Evolutionary conservation across 1,140 invertebrate species (phyloP), one percentile per base, ranked within the genome.

Genomic region (Pachypeltis micranthus): DNA sequence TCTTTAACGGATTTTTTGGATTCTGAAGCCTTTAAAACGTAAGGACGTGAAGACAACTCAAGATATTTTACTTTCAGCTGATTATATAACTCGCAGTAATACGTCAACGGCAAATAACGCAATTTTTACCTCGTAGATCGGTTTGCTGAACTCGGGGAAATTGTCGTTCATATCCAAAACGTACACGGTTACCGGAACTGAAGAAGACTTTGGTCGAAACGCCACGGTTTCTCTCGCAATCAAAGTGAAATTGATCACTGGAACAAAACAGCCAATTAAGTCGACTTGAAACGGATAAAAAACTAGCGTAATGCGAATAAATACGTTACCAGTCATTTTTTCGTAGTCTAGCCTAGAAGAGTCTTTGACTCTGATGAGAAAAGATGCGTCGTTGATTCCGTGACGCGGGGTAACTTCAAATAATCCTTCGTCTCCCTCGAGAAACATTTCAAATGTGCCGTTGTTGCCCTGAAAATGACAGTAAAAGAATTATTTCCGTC

Each of bases 161-260:
- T 96, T 96, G 72, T 97, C 94, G 71, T 97, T 96, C 72, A 90
- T 84, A 77, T 98, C 94, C 65, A 86, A 80, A 69, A 98, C 85
- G 66, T 86, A 82, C 51, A 96, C 84, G 12, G 83, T 88, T 1
- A 97, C 85, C 39, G 88, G 85, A 0, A 91, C 91, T n/a, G 81
- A 75, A 70, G 85, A 91, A 63, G 84, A 83, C 74, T 90, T 88
- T 2, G 86, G 83, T 54, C 83, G 79, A 65, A 77, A 75, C 66
- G 83, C 76, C 63, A 87, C 86, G 58, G 85, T 80, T 80, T 95
- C 92, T 73, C 86, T 85, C 14, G 92, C 92, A 31, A 92, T 79
- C 51, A 96, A 76, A 62, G 87, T 90, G 69, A 93, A 91, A 74
- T 92, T 92, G 59, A 92, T 81, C 55, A 84, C 84, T 75, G 79